These are phyloP conservation scores for Chrysaora quinquecirrha DNA, from an alignment of 30 jellyfish, hydroid and myxozoan species.

Conservation along the genomic window DNA sequence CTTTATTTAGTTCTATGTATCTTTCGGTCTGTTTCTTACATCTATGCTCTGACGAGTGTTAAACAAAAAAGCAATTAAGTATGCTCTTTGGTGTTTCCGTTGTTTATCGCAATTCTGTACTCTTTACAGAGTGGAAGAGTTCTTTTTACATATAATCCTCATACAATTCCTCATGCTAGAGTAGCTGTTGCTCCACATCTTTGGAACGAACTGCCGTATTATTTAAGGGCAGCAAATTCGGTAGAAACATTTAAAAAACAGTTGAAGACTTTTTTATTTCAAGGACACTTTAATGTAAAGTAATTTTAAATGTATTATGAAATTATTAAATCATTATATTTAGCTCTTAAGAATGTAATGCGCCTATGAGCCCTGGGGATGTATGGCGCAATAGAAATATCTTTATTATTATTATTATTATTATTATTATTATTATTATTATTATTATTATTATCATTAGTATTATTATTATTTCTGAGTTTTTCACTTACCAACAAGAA, in stretches of 20 bases:
- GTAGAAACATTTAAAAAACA: background rate
- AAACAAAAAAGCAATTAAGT: too few species aligned
- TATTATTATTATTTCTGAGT: constrained; percentile 16
- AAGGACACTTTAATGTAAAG: background rate
- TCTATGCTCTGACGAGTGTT: too few species aligned
- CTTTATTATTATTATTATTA: constrained; percentile 15
- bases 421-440: constrained; percentile 4
- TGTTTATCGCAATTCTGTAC: too few species aligned
- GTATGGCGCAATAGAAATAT: constrained; percentile 9
- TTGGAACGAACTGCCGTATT: constrained; percentile 16
- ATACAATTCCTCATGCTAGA: too few species aligned
- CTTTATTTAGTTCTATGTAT: too few species aligned
- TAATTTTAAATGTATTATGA: background rate
- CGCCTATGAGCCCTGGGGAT: constrained; percentile 30
- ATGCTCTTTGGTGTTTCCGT: too few species aligned
- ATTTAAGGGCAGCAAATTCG: constrained; percentile 12
- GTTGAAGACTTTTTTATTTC: constrained; percentile 8
- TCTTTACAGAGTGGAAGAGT: too few species aligned
- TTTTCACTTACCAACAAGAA: constrained; percentile 82
- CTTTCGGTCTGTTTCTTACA: too few species aligned
- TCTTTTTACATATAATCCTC: too few species aligned
- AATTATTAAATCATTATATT: background rate
- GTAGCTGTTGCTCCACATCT: constrained; percentile 14
- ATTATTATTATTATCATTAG: constrained; percentile 3
- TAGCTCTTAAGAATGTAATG: background rate